Evolutionary conservation across 2,113 vertebrate species (phyloP).

Genomic region (Apeltes quadracus): DNA sequence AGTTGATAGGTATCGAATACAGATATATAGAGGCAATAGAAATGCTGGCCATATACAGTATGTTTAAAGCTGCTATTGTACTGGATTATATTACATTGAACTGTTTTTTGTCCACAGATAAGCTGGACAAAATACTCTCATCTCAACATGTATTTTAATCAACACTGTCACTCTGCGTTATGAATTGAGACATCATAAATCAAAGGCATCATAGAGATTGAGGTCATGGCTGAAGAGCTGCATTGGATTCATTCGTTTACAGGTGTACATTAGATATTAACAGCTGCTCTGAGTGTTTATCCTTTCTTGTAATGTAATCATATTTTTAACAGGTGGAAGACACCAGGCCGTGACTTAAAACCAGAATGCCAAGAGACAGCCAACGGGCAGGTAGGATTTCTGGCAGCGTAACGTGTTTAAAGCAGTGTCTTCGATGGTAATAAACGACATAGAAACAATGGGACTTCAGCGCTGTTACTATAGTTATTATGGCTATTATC

Average conservation of each 20-base stretch:
- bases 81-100: neutral
- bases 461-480: no score
- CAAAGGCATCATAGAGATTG: neutral
- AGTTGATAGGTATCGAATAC: neutral
- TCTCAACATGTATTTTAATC: neutral
- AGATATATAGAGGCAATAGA: neutral
- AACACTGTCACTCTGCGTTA: neutral
- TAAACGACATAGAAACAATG: neutral
- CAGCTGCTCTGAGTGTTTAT: neutral
- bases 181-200: neutral
- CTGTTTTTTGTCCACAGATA: neutral
- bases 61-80: neutral
- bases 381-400: constrained; percentile 43
- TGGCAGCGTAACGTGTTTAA: neutral
- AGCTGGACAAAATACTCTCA: neutral
- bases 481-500: no score
- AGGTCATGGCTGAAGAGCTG: neutral
- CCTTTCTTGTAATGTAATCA: neutral
- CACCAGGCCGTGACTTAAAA: neutral
- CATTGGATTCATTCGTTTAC: neutral
- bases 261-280: neutral
- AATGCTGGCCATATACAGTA: neutral
- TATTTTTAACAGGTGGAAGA: constrained; percentile 34
- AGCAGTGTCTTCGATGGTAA: neutral
- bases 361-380: constrained; percentile 2